Base-by-base conservation (phyloP, 2,113 vertebrate species). In the Pogonocichla stellata region DNA sequence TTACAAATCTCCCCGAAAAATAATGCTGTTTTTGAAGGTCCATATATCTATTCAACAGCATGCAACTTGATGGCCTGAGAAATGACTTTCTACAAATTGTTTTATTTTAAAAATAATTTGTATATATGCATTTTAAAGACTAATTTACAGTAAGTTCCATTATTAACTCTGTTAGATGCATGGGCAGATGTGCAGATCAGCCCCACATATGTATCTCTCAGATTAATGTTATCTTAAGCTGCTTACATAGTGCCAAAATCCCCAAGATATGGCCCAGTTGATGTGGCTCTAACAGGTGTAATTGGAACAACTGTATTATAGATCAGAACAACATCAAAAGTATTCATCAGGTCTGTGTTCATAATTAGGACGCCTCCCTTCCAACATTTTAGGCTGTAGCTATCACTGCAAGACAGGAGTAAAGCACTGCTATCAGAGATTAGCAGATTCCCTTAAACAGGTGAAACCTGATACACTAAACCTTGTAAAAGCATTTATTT, bases 81-180 rank as follows among this genome's bases (percentile, higher is more conserved):
- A 96, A 92, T 42, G 0, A 81, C 57, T 80, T 86, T 53, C 53
- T 57, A 86, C 31, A 61, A 92, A 79, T 50, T 12, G 33, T 66
- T 81, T 73, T 74, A 60, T 92, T 95, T 94, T 43, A 42, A 96
- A 96, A 96, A 92, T 74, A 84, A 53, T 36, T 80, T 51, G 60
- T 19, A 3, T 43, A 62, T 70, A 66, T 50, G 40, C 54, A 94
- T 90, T 97, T 90, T 56, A 71, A 88, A 92, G 65, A 36, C 45
- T 91, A 90, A 90, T 93, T 94, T 96, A 96, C 92, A 94, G 45
- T 67, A 90, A 71, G 17, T 84, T 92, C 61, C 77, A 43, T 83
- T 79, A 90, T 86, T 91, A 90, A 53, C 60, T 72, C 83, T 72
- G 25, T 60, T 65, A 80, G 61, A 51, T 74, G 45, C 53, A 53